Evolutionary conservation across 2,888 invertebrate genomes (phyloP).

Genomic region (Cylindroiulus punctatus): DNA sequence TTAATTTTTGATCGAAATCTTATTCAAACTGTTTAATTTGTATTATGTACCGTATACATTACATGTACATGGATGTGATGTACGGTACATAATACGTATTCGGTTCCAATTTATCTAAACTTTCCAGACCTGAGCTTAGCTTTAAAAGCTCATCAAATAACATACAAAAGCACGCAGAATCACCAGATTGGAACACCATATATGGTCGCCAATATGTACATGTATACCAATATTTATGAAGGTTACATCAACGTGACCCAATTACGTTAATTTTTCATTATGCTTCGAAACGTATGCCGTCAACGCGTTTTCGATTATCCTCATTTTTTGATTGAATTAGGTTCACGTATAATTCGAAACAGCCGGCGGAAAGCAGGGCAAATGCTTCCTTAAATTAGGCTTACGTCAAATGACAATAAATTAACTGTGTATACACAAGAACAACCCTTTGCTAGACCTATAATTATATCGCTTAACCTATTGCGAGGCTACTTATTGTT

Average conservation of each 20-base stretch:
- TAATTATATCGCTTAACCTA: background rate
- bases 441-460: background rate
- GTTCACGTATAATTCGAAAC: background rate
- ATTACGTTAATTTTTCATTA: slow-evolving; percentile 14
- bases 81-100: no score
- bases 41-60: no score
- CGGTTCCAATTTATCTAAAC: no score
- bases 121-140: no score
- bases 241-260: background rate
- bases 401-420: background rate
- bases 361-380: background rate
- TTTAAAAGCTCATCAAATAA: no score
- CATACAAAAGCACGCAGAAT: no score
- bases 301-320: background rate
- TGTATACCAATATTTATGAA: background rate
- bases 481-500: no score
- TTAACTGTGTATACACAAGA: background rate
- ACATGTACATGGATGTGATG: no score
- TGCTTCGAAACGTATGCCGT: background rate
- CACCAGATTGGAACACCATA: no score
- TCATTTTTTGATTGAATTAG: slow-evolving; percentile 4
- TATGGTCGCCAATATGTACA: no score
- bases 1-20: no score
- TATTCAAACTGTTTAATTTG: no score
- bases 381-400: background rate